Conservation (phyloP, 1,140 invertebrate species). For the Drosophila rhopaloa region DNA sequence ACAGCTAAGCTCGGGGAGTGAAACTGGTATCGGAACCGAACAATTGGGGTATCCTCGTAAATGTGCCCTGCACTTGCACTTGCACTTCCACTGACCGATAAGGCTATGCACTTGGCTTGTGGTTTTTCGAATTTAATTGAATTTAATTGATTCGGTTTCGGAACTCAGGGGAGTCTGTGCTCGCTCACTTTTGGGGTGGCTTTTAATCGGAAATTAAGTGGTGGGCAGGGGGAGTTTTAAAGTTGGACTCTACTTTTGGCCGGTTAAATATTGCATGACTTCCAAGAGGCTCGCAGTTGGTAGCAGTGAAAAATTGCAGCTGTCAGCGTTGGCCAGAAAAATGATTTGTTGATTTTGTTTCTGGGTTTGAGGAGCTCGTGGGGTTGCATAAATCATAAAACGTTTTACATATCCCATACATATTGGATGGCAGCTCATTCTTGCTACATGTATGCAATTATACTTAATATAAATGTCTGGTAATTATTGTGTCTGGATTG, state of each 20-base stretch:
- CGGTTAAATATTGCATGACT: slow-evolving; percentile 59
- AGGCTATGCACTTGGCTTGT: slow-evolving; percentile 76
- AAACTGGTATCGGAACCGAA: slow-evolving; percentile 10
- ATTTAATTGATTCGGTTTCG: slow-evolving; percentile 76
- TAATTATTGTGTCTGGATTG: slow-evolving; percentile 49
- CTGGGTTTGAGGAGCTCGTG: slow-evolving; percentile 29
- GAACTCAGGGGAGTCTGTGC: slow-evolving; percentile 13
- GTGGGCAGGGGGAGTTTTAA: slow-evolving; percentile 29
- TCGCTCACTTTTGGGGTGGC: slow-evolving; percentile 13
- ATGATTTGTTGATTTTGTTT: slow-evolving; percentile 70
- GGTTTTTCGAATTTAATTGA: slow-evolving; percentile 77
- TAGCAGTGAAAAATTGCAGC: slow-evolving; percentile 75
- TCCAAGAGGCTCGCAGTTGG: slow-evolving; percentile 28
- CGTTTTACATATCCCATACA: slow-evolving; percentile 54
- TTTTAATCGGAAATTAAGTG: slow-evolving; percentile 1
- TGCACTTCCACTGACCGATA: slow-evolving; percentile 55
- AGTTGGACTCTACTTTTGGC: slow-evolving; percentile 41
- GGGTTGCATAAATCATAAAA: slow-evolving; percentile 63
- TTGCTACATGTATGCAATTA: slow-evolving; percentile 31
- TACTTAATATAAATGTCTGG: slow-evolving; percentile 61
- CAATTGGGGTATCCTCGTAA: slow-evolving; percentile 41
- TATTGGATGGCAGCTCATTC: slow-evolving; percentile 25
- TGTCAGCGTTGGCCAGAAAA: slow-evolving; percentile 70
- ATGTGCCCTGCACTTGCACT: slow-evolving; percentile 21
- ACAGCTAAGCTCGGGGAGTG: slow-evolving; percentile 53